These are phyloP conservation scores for Formica selysi DNA, from an alignment of 1,140 invertebrate genomes.

Conservation along the genomic window DNA sequence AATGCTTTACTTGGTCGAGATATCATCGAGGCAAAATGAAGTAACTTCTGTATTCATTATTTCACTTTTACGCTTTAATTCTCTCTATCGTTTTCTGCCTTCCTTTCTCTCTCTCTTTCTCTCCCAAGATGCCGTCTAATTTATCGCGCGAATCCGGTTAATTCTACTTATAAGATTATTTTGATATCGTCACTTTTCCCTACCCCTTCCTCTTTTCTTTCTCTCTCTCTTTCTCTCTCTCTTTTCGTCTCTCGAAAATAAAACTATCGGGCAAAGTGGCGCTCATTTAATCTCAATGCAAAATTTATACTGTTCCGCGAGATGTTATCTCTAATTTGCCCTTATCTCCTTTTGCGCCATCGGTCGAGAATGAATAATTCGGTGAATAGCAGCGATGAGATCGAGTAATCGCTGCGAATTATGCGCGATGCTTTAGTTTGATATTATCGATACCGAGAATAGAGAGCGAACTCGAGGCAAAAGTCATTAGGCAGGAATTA, in stretches of 20 bases:
- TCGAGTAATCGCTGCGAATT: constrained; percentile 49
- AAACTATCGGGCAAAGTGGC: constrained; percentile 13
- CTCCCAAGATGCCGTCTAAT: constrained; percentile 28
- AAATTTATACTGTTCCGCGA: constrained; percentile 49
- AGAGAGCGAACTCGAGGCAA: not conserved
- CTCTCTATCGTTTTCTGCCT: constrained; percentile 9
- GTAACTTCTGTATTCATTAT: constrained; percentile 39
- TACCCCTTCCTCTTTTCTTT: too few relatives aligned
- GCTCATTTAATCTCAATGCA: constrained; percentile 62
- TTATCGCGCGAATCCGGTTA: constrained; percentile 49
- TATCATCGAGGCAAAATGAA: constrained; percentile 38
- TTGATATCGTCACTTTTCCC: constrained; percentile 10
- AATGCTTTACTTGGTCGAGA: constrained; percentile 32
- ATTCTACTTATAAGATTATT: constrained; percentile 56
- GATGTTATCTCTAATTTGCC: constrained; percentile 53
- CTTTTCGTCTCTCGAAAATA: not conserved
- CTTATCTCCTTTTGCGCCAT: constrained; percentile 38
- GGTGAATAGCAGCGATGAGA: not conserved
- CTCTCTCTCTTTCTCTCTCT: not conserved
- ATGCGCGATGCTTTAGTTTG: constrained; percentile 38
- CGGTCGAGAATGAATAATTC: constrained; percentile 4
- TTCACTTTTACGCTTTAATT: constrained; percentile 37
- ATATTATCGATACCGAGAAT: constrained; percentile 30
- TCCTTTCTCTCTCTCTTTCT: not conserved
- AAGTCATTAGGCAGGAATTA: constrained; percentile 48